Base-by-base conservation (phyloP, 2,888 invertebrate species). In the Oegoconia quadripuncta region DNA sequence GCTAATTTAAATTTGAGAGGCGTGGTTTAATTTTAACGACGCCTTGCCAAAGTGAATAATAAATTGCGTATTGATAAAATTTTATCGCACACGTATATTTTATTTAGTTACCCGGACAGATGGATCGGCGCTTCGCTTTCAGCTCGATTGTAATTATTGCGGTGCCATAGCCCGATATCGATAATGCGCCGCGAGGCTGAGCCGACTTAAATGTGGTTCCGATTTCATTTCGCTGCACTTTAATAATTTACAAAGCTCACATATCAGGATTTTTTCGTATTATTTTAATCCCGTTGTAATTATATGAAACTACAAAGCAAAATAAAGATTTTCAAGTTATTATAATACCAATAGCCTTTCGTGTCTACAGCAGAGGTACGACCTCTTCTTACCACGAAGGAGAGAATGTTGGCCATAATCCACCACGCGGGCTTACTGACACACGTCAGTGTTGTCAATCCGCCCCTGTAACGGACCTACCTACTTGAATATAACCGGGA, bases 91-190 rank as follows among this genome's bases (percentile, higher is more conserved):
- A 48, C 59, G 53, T 63, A 59, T 69, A 69, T 75, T 73, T 75
- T 80, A 80, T 79, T 74, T 74, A 68, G 70, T 64, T 67, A 65
- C 66, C 68, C 62, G 74, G 66, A 78, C 75, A 73, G 75, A 75
- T 69, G 75, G 75, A 80, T 70, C 68, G 68, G 74, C 70, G 59
- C 70, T 74, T 65, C 68, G 76, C 74, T 64, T 77, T 77, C 79
- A 68, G 69, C 67, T 69, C 74, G 76, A 77, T 80, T 84, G 84
- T 86, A 84, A 86, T 86, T 83, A 83, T 74, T 79, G 83, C 74
- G 80, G 83, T 78, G 69, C 76, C n/a, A n/a, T n/a, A n/a, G n/a
- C n/a, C n/a, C n/a, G 82, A 76, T 82, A 82, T 74, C 81, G 83
- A 84, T 84, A 83, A 83, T 83, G 76, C 73, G 73, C 70, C 58